Percentiles rank a stretch among this genome's conserved stretches.
Conservation (phyloP, 1,140 invertebrate species). For the Acromyrmex charruanus region DNA sequence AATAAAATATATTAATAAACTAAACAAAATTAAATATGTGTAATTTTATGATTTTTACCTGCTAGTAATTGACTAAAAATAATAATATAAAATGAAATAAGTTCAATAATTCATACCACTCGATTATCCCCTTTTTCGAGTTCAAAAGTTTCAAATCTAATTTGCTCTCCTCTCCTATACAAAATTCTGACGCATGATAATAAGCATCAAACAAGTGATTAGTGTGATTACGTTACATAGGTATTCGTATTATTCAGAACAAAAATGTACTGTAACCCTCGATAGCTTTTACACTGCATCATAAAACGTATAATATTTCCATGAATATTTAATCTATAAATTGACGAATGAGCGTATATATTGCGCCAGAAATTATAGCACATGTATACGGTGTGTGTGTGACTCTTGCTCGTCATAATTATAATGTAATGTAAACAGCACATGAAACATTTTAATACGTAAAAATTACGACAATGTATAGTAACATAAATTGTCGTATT, state of each 20-base stretch:
- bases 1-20: too few relatives aligned
- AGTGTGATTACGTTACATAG: too few relatives aligned
- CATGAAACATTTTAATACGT: conserved; percentile 19
- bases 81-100: too few relatives aligned
- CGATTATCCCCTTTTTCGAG: too few relatives aligned
- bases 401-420: neutral
- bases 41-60: too few relatives aligned
- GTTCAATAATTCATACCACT: too few relatives aligned
- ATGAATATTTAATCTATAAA: conserved; percentile 21
- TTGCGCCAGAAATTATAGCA: neutral
- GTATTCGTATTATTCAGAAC: neutral
- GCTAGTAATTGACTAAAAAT: too few relatives aligned
- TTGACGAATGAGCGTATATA: neutral
- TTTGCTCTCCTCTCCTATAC: too few relatives aligned
- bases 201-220: neutral
- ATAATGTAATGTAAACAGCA: conserved; percentile 9
- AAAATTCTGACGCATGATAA: neutral
- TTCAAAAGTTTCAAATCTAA: too few relatives aligned
- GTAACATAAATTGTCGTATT: neutral
- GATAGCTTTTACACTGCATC: neutral
- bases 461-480: conserved; percentile 8
- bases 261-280: neutral
- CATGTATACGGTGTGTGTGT: neutral
- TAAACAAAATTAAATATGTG: too few relatives aligned
- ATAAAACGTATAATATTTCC: conserved; percentile 27